A percentile compares a stretch with the other conserved stretches of the same genome.
Conservation (phyloP, 2,888 invertebrate genomes). For the Agriopis leucophaearia region DNA sequence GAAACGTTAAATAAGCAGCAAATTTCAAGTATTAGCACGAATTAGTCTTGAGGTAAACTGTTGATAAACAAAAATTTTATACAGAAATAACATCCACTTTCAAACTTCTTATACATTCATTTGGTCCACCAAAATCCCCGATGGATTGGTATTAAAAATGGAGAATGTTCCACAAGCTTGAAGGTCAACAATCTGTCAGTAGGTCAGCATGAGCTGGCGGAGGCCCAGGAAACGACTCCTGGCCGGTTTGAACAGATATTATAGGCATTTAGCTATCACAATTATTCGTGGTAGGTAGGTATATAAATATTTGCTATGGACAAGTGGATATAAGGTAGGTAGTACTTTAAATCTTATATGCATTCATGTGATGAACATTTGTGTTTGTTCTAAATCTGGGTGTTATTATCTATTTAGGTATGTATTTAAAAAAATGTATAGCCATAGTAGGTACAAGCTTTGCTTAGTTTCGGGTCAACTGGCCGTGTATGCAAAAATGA, state of each 20-base stretch:
- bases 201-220: constrained; percentile 64
- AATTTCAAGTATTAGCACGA: background rate
- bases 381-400: no score
- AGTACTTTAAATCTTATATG: no score
- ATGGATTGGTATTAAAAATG: constrained; percentile 28
- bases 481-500: no score
- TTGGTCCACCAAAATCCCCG: constrained; percentile 12
- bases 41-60: background rate
- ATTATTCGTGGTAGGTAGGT: background rate
- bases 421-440: no score
- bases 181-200: constrained; percentile 79
- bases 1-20: background rate
- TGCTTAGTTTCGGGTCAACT: no score
- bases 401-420: no score
- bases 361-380: no score
- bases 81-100: constrained; percentile 5
- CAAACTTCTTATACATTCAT: constrained; percentile 17
- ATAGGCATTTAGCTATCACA: background rate
- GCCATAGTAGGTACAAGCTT: no score
- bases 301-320: background rate
- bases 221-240: constrained; percentile 51
- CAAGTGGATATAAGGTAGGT: background rate
- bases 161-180: constrained; percentile 44
- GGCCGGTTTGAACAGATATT: constrained; percentile 15
- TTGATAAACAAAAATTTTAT: background rate